Evolutionary conservation across 2,888 invertebrate genomes (phyloP).

Genomic region (Chaitophorus viminalis): DNA sequence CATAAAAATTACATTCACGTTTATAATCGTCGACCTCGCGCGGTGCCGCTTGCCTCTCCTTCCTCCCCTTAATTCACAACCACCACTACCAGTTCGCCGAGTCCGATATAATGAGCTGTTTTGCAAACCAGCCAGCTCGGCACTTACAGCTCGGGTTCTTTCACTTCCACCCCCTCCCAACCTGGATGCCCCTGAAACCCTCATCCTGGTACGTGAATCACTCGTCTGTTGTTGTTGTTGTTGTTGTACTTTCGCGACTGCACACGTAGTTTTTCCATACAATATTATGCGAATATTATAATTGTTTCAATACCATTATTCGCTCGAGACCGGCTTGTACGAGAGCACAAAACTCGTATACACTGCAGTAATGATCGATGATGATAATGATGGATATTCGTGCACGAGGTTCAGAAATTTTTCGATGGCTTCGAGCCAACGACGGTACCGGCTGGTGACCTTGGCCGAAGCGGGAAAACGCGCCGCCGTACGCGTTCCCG

Average conservation of each 20-base stretch:
- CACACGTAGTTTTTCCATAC: not conserved
- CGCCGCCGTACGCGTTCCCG: not conserved
- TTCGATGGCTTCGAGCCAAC: not conserved
- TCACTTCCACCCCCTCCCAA: not conserved
- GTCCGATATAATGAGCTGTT: too few relatives aligned
- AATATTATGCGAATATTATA: not conserved
- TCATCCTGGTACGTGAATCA: too few relatives aligned
- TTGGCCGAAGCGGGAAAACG: conserved; percentile 6
- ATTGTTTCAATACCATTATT: too few relatives aligned
- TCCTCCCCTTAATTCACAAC: not conserved
- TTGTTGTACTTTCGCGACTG: not conserved
- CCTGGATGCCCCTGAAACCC: too few relatives aligned
- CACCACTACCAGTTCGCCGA: too few relatives aligned
- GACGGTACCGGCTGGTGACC: not conserved
- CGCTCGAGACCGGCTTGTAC: too few relatives aligned
- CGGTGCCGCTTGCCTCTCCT: not conserved
- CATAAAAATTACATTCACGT: not conserved
- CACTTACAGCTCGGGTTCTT: not conserved
- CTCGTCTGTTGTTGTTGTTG: not conserved
- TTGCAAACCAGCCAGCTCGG: too few relatives aligned
- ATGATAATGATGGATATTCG: not conserved
- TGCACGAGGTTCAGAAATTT: not conserved
- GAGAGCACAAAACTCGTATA: too few relatives aligned
- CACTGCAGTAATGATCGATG: too few relatives aligned
- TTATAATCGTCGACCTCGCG: not conserved